Conservation (phyloP, 2,888 invertebrate genomes). For the Cataglyphis albicans region DNA sequence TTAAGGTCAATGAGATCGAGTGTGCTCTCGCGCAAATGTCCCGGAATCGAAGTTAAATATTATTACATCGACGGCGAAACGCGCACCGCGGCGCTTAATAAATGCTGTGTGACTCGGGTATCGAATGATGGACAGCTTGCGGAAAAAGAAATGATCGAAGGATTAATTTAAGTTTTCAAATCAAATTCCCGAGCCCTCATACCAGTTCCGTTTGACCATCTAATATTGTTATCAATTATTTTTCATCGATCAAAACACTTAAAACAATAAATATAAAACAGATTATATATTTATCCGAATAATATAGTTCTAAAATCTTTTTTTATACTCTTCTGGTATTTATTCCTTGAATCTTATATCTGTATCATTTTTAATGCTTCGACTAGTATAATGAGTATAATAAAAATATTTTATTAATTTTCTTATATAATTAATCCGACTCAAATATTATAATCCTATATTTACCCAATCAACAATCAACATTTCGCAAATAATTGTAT, state of each 20-base stretch:
- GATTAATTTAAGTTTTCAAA: constrained; percentile 18
- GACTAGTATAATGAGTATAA: neutral
- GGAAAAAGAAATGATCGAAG: constrained; percentile 8
- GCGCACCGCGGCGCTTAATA: constrained; percentile 25
- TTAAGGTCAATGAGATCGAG: constrained; percentile 60
- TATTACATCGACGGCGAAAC: constrained; percentile 48
- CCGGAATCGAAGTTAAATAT: constrained; percentile 64
- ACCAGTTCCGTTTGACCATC: too few relatives aligned
- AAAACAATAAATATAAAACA: neutral
- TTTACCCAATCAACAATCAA: neutral
- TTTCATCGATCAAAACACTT: neutral
- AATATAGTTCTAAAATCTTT: neutral
- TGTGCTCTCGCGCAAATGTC: constrained; percentile 53
- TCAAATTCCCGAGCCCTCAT: neutral
- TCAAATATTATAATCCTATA: neutral
- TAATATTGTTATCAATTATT: neutral
- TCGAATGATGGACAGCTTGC: neutral
- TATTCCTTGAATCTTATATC: neutral
- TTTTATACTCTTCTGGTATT: neutral
- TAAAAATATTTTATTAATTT: neutral
- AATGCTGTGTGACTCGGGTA: constrained; percentile 22
- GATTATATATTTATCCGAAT: neutral
- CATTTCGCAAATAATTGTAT: neutral
- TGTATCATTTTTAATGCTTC: neutral
- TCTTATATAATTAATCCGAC: neutral